A percentile compares a stretch with the other conserved stretches of the same genome.
Conservation (phyloP, 2,888 invertebrate genomes). For the Leptopterna dolabrata region DNA sequence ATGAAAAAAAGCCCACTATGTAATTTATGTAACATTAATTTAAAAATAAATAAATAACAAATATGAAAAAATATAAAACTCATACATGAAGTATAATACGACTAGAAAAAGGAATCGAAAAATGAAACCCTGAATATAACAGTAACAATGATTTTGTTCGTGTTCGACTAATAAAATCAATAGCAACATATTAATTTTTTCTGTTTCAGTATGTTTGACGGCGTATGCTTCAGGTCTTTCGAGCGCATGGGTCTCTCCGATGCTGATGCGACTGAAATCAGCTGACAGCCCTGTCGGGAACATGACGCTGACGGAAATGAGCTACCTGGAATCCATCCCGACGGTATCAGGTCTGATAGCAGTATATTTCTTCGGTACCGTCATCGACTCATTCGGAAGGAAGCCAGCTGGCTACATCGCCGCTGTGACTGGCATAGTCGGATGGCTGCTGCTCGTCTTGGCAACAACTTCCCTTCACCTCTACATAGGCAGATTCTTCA, state of each 20-base stretch:
- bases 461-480: background rate
- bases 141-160: too few species aligned
- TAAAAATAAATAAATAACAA: too few species aligned
- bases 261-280: slow-evolving; percentile 29
- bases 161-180: too few species aligned
- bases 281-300: slow-evolving; percentile 25
- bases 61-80: too few species aligned
- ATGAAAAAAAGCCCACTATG: too few species aligned
- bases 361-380: background rate
- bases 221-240: background rate
- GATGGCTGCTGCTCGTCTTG: background rate
- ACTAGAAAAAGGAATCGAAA: too few species aligned
- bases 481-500: slow-evolving; percentile 1
- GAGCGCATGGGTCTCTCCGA: slow-evolving; percentile 22
- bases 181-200: too few species aligned
- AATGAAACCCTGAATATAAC: too few species aligned
- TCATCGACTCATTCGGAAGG: background rate
- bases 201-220: slow-evolving; percentile 17
- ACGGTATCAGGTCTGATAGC: background rate
- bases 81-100: too few species aligned
- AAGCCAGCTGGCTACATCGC: slow-evolving; percentile 10
- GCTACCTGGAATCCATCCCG: slow-evolving; percentile 15
- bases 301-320: slow-evolving; percentile 15
- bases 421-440: background rate
- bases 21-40: too few species aligned